Evolutionary conservation across 1,140 invertebrate species (phyloP).

Genomic region (Hestina assimilis): DNA sequence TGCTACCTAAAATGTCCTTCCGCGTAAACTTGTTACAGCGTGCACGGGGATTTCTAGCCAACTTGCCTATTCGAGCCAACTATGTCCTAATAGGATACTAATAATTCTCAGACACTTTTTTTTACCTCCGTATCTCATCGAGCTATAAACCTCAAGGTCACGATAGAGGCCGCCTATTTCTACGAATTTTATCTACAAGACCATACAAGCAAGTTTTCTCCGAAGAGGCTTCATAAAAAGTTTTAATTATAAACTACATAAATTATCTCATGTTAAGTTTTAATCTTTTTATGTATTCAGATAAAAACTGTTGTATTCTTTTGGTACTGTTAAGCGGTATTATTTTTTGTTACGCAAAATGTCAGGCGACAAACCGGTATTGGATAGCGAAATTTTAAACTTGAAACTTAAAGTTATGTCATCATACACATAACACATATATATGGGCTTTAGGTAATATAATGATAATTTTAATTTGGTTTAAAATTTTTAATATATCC

Average conservation of each 20-base stretch:
- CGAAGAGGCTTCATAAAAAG: background rate
- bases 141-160: conserved; percentile 11
- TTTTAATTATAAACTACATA: background rate
- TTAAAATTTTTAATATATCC: too few species aligned
- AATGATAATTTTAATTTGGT: too few species aligned
- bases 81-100: conserved; percentile 3
- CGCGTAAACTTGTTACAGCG: conserved; percentile 46
- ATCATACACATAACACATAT: background rate
- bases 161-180: conserved; percentile 14
- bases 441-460: background rate
- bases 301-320: background rate
- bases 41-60: background rate
- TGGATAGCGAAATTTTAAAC: background rate
- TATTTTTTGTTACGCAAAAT: background rate
- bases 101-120: conserved; percentile 14
- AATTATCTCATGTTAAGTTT: background rate
- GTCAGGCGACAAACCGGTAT: background rate
- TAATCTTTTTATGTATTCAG: background rate
- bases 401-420: background rate
- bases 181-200: conserved; percentile 7
- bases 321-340: background rate
- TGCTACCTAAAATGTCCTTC: conserved; percentile 47
- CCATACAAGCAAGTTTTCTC: background rate
- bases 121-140: background rate
- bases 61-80: conserved; percentile 1